Evolutionary conservation across 1,140 invertebrate species (phyloP), one percentile per base, ranked within the genome.

Genomic region (Heliothis virescens): DNA sequence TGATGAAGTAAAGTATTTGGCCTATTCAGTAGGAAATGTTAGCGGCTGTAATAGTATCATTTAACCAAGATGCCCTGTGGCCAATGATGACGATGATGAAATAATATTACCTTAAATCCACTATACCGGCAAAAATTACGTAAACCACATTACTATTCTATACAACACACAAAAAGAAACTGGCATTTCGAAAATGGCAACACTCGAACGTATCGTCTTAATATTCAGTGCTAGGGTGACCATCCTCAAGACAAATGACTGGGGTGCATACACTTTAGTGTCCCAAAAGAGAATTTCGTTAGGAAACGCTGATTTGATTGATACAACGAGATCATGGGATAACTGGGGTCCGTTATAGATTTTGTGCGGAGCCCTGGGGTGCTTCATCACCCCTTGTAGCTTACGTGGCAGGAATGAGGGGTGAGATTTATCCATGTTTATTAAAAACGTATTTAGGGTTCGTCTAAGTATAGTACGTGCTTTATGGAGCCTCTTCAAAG

Each of bases 281-380:
- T 59, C 15, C 69, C 63, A 12, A 13, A n/a, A 12, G 65, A 53
- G 73, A 63, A 76, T 78, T 76, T 74, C 50, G 53, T 81, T 79
- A 77, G 65, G 77, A 82, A 76, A 48, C 47, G 78, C 62, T 82
- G 83, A 84, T 84, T 84, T 82, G 83, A 84, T 84, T 80, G 74
- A 82, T 59, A 78, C 60, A 69, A 67, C 13, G 63, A 55, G 60
- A 67, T 78, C 75, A 59, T 67, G n/a, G 50, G 34, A 78, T 78
- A 78, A 69, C 21, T 34, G 74, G 52, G 63, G 48, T 50, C 50
- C 16, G n/a, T 78, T 77, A 77, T 77, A 77, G 60, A 65, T 65
- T 67, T 29, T 47, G 0, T 15, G 16, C 47, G 21, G n/a, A n/a
- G 2, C 11, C 21, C 34, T 34, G 29, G 57, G 75, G 62, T 57